A percentile compares a stretch with the other conserved stretches of the same genome.
phyloP scores from a whole-genome alignment of 30 jellyfish, hydroid and myxozoan species.

The Aurelia aurita complex sp. Pacific region DNA sequence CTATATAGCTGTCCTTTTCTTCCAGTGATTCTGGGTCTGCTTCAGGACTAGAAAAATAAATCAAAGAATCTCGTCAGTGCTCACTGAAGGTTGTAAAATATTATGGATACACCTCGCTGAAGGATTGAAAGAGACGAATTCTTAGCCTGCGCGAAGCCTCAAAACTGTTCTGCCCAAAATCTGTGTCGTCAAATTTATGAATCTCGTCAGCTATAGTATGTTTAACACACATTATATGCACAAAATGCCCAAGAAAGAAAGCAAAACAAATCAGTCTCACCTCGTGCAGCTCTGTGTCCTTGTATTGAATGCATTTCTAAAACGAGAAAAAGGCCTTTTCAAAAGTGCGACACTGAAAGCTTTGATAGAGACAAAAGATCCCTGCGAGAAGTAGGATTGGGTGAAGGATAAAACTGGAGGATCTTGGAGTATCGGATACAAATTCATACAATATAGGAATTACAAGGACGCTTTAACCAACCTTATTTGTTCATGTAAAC shows the following conservation, averaged over 20 bases:
- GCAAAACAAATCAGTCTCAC: not conserved
- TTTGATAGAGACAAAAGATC: not conserved
- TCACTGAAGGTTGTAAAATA: too few species aligned
- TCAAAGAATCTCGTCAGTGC: too few species aligned
- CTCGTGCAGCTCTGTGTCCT: not conserved
- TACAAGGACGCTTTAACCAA: not conserved
- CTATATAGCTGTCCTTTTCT: slow-evolving; percentile 59
- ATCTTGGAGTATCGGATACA: not conserved
- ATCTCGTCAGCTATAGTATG: too few species aligned
- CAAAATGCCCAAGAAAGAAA: too few species aligned
- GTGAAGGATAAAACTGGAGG: too few species aligned
- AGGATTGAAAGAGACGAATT: too few species aligned
- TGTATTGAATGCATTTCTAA: not conserved
- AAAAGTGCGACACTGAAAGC: not conserved
- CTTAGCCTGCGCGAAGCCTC: too few species aligned
- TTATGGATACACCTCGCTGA: too few species aligned
- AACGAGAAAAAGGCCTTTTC: not conserved
- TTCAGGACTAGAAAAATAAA: slow-evolving; percentile 19
- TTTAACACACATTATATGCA: too few species aligned
- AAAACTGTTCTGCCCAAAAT: too few species aligned
- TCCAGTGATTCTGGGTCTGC: slow-evolving; percentile 44
- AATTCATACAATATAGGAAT: not conserved
- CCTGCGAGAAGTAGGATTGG: too few species aligned
- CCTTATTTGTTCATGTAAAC: slow-evolving; percentile 89
- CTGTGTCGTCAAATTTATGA: too few species aligned